phyloP scores from a whole-genome alignment of 2,797 vertebrate genomes.

The Lepilemur ruficaudatus region DNA sequence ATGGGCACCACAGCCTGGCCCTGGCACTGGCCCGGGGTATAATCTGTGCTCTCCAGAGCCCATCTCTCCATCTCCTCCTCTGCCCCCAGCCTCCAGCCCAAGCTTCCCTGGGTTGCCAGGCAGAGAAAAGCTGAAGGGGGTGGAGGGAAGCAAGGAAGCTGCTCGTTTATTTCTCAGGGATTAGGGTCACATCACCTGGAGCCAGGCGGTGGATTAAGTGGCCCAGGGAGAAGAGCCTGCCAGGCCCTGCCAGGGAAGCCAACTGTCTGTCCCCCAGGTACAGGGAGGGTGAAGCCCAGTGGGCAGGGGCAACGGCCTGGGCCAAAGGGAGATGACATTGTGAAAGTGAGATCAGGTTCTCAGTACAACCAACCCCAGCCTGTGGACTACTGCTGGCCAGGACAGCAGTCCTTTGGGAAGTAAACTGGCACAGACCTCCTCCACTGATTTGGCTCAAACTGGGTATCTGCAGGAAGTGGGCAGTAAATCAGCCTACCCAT shows the following conservation, averaged over 20 bases:
- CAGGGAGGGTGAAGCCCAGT: neutral
- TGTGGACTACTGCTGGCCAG: neutral
- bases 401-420: neutral
- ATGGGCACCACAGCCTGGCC: neutral
- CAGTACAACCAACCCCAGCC: too few species aligned
- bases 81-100: neutral
- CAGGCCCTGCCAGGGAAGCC: neutral
- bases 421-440: neutral
- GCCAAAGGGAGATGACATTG: neutral
- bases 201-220: neutral
- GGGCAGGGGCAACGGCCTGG: neutral
- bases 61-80: neutral
- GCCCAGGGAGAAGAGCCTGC: neutral
- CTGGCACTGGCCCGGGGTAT: neutral
- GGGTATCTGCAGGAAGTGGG: neutral
- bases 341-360: neutral
- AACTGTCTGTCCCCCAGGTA: neutral
- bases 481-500: rapidly evolving
- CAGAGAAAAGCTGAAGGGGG: neutral
- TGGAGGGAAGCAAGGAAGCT: neutral
- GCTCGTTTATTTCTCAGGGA: neutral
- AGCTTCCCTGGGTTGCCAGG: neutral
- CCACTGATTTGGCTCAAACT: neutral
- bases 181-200: neutral
- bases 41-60: neutral